Base-by-base conservation (phyloP, 2,888 invertebrate species). In the Pseudoips prasinana region DNA sequence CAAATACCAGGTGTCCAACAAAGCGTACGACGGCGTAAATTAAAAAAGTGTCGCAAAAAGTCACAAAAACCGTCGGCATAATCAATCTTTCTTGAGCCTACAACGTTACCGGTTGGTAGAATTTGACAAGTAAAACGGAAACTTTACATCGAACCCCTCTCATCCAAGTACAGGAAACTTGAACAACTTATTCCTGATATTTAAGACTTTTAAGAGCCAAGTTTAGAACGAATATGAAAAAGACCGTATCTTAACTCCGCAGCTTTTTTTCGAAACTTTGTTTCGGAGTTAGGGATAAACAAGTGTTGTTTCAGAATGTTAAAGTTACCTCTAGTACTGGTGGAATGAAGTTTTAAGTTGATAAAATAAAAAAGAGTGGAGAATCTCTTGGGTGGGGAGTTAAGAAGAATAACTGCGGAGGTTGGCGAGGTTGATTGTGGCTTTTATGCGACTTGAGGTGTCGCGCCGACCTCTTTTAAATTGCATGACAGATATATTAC, bases 151-250 rank as follows among this genome's bases (percentile, higher is more conserved):
- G 63, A 46, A 51, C 50, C 46, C 30, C 53, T 49, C 63, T 60
- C 66, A 58, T 69, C 64, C 56, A 39, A 43, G 39, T 44, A 31
- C 29, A 31, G 39, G 27, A 41, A 55, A 64, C 48, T 63, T 62
- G 32, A 23, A 25, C 38, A 43, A 55, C 39, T 55, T 55, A 25
- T 29, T 46, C 27, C 25, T 37, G 61, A 64, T 61, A 64, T 74
- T 73, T 72, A 73, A 75, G 61, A 64, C 60, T 64, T 74, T 73
- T 72, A 73, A 75, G 64, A 71, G 68, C 56, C 52, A 71, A 73
- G 71, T 73, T 73, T 59, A 29, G 25, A 22, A 48, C 46, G 39
- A 58, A 62, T 57, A 60, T 56, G 35, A 58, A 58, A 63, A 57
- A 53, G 44, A 39, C 35, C 35, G 38, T 52, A 57, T 47, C 45